These are phyloP conservation scores for Hydrotaea diabolus DNA, from an alignment of 2,888 invertebrate species.

Conservation along the genomic window DNA sequence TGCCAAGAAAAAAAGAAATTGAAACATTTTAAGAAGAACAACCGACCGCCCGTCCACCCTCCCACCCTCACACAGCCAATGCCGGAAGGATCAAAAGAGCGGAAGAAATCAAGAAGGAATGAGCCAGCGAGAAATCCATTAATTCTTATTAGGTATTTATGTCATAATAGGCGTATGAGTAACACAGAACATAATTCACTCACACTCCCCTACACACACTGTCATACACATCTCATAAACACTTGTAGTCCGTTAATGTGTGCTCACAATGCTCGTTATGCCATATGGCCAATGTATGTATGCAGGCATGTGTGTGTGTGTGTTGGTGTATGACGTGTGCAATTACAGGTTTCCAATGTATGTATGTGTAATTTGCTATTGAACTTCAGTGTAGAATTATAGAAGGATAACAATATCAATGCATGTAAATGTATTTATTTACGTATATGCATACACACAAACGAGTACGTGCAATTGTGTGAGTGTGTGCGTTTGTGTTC, in stretches of 20 bases:
- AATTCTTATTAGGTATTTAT: conserved; percentile 57
- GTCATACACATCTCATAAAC: no score
- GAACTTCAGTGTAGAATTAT: background rate
- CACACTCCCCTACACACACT: conserved; percentile 18
- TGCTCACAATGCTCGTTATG: no score
- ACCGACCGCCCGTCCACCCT: no score
- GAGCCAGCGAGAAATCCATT: conserved; percentile 46
- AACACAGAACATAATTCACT: background rate
- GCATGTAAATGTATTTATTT: no score
- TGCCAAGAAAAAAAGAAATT: background rate
- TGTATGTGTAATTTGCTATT: conserved; percentile 1
- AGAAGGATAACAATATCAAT: background rate
- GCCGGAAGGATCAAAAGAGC: background rate
- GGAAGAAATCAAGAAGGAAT: background rate
- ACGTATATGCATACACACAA: background rate
- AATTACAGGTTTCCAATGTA: background rate
- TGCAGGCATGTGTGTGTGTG: no score
- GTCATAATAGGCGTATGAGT: conserved; percentile 22
- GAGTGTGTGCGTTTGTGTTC: background rate
- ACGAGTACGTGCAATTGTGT: background rate
- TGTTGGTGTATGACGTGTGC: background rate
- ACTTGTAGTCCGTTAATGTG: no score
- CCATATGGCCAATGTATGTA: no score
- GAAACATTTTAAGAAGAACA: background rate
- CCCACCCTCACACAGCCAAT: no score